Evolutionary conservation across 2,113 vertebrate species (phyloP).

Genomic region (Phodopus roborovskii): DNA sequence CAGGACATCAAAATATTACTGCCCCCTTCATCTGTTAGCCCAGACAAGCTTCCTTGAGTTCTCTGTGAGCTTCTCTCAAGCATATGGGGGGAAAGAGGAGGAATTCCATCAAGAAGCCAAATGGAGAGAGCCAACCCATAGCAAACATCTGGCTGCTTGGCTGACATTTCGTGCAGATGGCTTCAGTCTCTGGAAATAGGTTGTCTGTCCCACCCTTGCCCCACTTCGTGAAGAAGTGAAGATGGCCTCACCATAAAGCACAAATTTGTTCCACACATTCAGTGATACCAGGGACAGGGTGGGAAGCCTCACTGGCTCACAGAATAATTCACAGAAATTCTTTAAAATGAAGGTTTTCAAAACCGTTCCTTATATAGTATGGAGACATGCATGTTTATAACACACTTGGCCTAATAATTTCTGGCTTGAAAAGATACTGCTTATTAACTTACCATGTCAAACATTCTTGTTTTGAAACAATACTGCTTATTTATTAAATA

Average conservation of each 20-base stretch:
- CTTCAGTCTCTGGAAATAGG: constrained; percentile 57
- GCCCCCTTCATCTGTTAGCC: neutral
- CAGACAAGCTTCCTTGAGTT: neutral
- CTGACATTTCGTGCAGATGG: constrained; percentile 67
- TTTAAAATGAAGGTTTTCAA: neutral
- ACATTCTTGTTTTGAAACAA: neutral
- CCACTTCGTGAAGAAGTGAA: constrained; percentile 1
- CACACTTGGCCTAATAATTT: neutral
- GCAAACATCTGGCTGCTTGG: constrained; percentile 73
- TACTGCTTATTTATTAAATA: neutral
- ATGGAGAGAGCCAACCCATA: constrained; percentile 52
- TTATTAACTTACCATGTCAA: constrained; percentile 1
- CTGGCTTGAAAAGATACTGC: constrained; percentile 23
- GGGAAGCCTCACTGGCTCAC: neutral
- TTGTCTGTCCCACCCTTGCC: constrained; percentile 15
- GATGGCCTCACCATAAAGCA: neutral
- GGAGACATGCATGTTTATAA: neutral
- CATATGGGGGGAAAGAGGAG: constrained; percentile 53
- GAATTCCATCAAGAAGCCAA: constrained; percentile 63
- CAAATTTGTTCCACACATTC: neutral
- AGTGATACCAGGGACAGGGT: neutral
- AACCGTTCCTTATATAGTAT: neutral
- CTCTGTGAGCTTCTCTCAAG: constrained; percentile 38
- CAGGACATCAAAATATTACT: constrained; percentile 65
- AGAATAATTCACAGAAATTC: neutral